phyloP scores from a whole-genome alignment of 2,113 vertebrate species.

The Alosa alosa region DNA sequence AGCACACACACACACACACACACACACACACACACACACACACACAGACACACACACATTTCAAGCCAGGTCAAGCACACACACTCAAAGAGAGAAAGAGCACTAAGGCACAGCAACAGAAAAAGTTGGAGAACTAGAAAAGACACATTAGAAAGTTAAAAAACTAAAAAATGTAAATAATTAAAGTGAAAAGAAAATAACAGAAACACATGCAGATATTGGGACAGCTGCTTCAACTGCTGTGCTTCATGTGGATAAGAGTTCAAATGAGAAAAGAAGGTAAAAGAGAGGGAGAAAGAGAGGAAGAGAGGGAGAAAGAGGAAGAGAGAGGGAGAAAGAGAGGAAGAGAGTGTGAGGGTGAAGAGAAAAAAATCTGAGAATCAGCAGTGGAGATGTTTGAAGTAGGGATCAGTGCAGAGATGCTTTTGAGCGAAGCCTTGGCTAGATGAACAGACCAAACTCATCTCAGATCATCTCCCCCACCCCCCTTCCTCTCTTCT shows the following conservation, averaged over 20 bases:
- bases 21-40: slow-evolving; percentile 5
- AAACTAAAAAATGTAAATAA: no score
- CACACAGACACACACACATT: neutral
- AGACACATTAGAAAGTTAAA: no score
- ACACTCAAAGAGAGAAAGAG: no score
- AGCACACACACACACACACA: neutral
- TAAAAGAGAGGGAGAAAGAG: neutral
- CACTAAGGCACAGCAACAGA: no score
- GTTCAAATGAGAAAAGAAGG: neutral
- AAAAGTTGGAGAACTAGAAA: no score
- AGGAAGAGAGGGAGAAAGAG: neutral
- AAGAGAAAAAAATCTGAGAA: neutral
- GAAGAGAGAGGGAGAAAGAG: no score
- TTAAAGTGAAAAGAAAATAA: neutral
- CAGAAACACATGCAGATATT: neutral
- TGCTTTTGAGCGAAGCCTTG: neutral
- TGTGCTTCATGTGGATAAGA: no score
- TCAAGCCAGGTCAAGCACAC: no score
- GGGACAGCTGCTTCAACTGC: neutral
- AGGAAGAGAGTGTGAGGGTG: neutral
- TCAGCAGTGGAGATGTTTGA: neutral
- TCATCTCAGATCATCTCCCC: neutral
- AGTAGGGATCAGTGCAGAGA: neutral
- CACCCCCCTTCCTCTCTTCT: neutral
- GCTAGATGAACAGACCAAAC: neutral